Evolutionary conservation across 2,888 invertebrate species (phyloP).

Genomic region (Andricus quercusramuli): DNA sequence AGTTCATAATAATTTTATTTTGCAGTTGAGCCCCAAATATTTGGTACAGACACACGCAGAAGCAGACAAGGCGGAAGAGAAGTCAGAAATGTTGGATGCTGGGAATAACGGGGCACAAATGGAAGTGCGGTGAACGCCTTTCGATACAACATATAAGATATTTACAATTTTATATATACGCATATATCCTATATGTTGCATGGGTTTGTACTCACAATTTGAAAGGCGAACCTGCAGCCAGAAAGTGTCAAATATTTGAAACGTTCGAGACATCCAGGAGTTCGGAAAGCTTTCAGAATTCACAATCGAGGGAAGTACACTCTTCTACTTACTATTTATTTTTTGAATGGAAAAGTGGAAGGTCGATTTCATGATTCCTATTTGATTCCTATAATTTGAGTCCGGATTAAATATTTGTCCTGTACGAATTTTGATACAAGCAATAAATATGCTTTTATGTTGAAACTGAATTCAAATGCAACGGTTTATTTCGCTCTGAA

Average conservation of each 20-base stretch:
- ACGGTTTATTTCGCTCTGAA: no score
- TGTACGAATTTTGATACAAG: not conserved
- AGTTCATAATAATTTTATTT: not conserved
- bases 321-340: conserved; percentile 35
- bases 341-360: conserved; percentile 21
- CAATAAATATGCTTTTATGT: not conserved
- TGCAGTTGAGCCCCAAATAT: not conserved
- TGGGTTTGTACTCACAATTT: conserved; percentile 1
- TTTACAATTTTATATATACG: not conserved
- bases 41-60: not conserved
- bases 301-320: conserved; percentile 39
- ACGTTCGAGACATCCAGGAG: conserved; percentile 26
- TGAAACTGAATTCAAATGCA: no score
- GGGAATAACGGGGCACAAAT: conserved; percentile 33
- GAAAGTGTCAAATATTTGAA: conserved; percentile 41
- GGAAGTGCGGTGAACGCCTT: conserved; percentile 39
- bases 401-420: conserved; percentile 31
- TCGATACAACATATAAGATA: conserved; percentile 11
- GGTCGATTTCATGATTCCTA: conserved; percentile 34
- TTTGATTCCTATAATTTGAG: conserved; percentile 8
- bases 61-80: not conserved
- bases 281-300: conserved; percentile 36
- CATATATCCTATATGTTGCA: not conserved
- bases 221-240: conserved; percentile 10
- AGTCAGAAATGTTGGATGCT: conserved; percentile 7